Percentiles rank a stretch among this genome's conserved stretches.
These are phyloP conservation scores for Diaphora mendica DNA, from an alignment of 2,888 invertebrate species.

Conservation along the genomic window DNA sequence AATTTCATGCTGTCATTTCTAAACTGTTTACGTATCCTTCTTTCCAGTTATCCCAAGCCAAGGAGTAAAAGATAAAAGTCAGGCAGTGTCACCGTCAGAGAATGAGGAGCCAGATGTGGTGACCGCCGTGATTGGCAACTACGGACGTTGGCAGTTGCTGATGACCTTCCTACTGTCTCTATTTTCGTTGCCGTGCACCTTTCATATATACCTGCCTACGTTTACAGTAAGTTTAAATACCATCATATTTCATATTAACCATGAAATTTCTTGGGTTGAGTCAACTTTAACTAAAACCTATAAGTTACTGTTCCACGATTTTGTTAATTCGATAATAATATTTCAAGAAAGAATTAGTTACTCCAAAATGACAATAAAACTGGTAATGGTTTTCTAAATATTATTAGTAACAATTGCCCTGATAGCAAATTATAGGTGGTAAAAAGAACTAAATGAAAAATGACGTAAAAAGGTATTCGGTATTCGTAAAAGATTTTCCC, in stretches of 20 bases:
- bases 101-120: slow-evolving; percentile 88
- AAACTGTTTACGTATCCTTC: slow-evolving; percentile 20
- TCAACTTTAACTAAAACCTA: background rate
- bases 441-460: background rate
- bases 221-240: slow-evolving; percentile 86
- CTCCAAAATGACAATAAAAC: background rate
- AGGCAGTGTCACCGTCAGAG: slow-evolving; percentile 55
- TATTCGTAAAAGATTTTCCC: too few species aligned
- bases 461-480: too few species aligned
- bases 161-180: slow-evolving; percentile 91
- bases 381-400: background rate
- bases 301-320: background rate
- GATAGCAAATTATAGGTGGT: background rate
- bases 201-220: slow-evolving; percentile 92
- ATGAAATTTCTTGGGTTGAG: too few species aligned
- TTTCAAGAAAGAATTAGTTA: background rate
- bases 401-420: background rate
- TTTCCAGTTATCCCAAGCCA: slow-evolving; percentile 81
- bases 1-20: background rate
- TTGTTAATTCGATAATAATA: background rate
- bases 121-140: slow-evolving; percentile 90
- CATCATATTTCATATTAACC: background rate
- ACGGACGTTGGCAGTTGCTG: slow-evolving; percentile 91
- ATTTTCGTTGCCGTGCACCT: slow-evolving; percentile 93
- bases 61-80: slow-evolving; percentile 68